Evolutionary conservation across 2,113 vertebrate genomes (phyloP).

Genomic region (Melanerpes aurifrons): DNA sequence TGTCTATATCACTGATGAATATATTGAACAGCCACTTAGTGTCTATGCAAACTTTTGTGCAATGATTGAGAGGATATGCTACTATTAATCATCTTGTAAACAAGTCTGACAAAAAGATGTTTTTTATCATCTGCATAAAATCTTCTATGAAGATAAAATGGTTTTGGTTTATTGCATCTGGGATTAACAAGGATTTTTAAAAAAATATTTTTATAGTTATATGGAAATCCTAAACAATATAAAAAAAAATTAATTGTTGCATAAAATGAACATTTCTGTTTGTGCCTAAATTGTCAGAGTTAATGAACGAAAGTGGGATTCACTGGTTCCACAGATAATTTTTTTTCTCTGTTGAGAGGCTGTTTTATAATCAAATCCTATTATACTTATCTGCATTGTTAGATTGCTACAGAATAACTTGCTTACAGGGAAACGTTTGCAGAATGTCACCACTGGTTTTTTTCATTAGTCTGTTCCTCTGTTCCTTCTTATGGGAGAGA

Average conservation of each 20-base stretch:
- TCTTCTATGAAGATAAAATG: not conserved
- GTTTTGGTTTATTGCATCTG: not conserved
- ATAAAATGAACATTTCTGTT: not conserved
- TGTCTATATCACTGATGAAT: too few species aligned
- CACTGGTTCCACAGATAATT: accelerated
- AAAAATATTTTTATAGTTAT: accelerated
- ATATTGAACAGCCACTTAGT: too few species aligned
- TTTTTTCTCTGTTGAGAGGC: not conserved
- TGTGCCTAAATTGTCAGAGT: not conserved
- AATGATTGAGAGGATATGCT: not conserved
- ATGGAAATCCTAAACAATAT: not conserved
- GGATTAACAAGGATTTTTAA: not conserved
- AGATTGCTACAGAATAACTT: not conserved
- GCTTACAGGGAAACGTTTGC: not conserved
- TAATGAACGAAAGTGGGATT: not conserved
- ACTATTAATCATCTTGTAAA: not conserved
- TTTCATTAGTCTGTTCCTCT: not conserved
- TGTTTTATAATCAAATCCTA: not conserved
- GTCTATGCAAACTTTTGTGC: not conserved
- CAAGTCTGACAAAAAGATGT: not conserved
- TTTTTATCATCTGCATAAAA: not conserved
- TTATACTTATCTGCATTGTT: not conserved
- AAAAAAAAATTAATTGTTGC: not conserved
- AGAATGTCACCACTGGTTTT: not conserved
- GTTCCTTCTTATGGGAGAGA: not conserved